Evolutionary conservation across 2,797 vertebrate genomes (phyloP).

Genomic region (Schizopygopsis pylzovi): DNA sequence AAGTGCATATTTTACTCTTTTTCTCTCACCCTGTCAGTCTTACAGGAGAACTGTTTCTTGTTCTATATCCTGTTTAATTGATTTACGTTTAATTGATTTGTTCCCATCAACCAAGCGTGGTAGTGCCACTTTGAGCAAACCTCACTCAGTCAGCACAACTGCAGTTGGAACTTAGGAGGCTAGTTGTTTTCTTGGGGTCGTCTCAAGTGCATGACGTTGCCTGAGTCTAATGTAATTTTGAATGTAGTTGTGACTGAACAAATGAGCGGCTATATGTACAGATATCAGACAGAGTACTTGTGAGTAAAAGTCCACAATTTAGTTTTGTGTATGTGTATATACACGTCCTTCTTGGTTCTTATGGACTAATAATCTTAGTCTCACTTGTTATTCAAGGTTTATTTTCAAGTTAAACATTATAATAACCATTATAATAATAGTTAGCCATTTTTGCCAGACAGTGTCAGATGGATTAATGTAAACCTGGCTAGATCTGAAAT

Average conservation of each 20-base stretch:
- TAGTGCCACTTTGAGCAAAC: not conserved
- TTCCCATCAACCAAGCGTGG: not conserved
- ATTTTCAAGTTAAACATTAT: not conserved
- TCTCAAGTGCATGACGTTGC: not conserved
- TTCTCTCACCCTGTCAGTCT: not conserved
- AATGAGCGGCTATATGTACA: not conserved
- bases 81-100: not conserved
- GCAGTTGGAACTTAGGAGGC: not conserved
- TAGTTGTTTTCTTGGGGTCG: not conserved
- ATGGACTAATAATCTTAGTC: too few relatives aligned
- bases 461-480: not conserved
- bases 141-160: not conserved
- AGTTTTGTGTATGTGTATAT: not conserved
- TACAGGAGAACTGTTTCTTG: not conserved
- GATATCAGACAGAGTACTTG: not conserved
- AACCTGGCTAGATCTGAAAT: constrained; percentile 37
- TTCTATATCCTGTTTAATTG: not conserved
- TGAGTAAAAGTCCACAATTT: not conserved
- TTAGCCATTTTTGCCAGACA: not conserved
- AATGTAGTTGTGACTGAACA: not conserved
- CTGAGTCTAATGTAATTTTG: not conserved
- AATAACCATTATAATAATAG: not conserved
- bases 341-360: not conserved
- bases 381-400: not conserved
- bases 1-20: not conserved